These are phyloP conservation scores for Criorhina ranunculi DNA, from an alignment of 2,888 invertebrate genomes.

Conservation along the genomic window DNA sequence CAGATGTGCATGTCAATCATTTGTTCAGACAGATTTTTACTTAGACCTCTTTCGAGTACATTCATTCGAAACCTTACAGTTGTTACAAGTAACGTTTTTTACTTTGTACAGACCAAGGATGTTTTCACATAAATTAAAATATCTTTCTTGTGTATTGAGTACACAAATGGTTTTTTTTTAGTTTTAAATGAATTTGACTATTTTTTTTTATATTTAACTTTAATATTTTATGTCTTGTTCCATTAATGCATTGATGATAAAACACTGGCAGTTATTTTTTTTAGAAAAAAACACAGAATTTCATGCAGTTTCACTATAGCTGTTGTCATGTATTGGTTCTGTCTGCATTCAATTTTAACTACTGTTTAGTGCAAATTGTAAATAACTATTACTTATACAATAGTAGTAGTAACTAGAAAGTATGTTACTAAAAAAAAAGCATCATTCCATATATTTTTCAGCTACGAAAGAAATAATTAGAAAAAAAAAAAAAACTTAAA, in stretches of 20 bases:
- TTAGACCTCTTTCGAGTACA: too few species aligned
- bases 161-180: too few species aligned
- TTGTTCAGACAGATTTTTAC: too few species aligned
- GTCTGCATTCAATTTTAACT: slow-evolving; percentile 46
- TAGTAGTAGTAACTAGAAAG: slow-evolving; percentile 65
- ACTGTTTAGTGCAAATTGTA: slow-evolving; percentile 61
- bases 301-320: slow-evolving; percentile 44
- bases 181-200: slow-evolving; percentile 30
- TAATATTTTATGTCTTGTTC: slow-evolving; percentile 50
- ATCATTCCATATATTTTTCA: slow-evolving; percentile 54
- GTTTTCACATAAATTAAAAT: too few species aligned
- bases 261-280: slow-evolving; percentile 73
- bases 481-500: slow-evolving; percentile 56
- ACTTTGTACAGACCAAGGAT: too few species aligned
- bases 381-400: slow-evolving; percentile 56
- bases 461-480: slow-evolving; percentile 50
- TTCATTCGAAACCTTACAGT: too few species aligned
- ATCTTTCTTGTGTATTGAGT: too few species aligned
- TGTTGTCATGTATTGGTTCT: slow-evolving; percentile 44
- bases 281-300: slow-evolving; percentile 37
- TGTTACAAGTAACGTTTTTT: too few species aligned
- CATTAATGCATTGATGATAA: slow-evolving; percentile 51
- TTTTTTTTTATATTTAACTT: slow-evolving; percentile 39
- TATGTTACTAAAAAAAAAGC: slow-evolving; percentile 62
- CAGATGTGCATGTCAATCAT: too few species aligned